Conservation (phyloP, 1,140 invertebrate species). For the Bombus fervidus region DNA sequence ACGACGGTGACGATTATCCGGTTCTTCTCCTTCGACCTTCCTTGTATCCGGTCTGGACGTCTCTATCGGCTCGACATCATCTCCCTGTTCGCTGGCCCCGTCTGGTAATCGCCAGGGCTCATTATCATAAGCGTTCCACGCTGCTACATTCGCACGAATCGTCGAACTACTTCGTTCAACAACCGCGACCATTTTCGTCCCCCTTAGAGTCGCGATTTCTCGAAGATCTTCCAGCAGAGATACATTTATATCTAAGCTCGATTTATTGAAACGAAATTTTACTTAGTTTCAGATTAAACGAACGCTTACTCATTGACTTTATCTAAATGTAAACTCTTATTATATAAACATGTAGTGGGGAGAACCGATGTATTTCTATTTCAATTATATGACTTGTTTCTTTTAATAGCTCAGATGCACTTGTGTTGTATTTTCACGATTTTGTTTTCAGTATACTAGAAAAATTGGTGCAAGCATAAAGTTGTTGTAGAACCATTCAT, state of each 20-base stretch:
- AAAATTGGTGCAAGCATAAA: no score
- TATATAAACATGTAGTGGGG: background rate
- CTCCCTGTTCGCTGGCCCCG: slow-evolving; percentile 59
- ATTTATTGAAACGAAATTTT: background rate
- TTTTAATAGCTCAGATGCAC: background rate
- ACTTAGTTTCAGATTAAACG: background rate
- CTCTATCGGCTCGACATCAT: slow-evolving; percentile 66
- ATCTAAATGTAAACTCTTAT: background rate
- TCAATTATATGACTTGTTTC: background rate
- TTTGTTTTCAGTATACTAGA: no score
- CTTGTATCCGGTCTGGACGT: slow-evolving; percentile 68
- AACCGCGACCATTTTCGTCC: background rate
- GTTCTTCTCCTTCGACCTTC: slow-evolving; percentile 66
- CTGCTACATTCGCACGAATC: slow-evolving; percentile 65
- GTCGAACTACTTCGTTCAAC: slow-evolving; percentile 45
- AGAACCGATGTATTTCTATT: background rate
- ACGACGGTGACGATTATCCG: slow-evolving; percentile 64
- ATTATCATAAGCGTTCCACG: slow-evolving; percentile 70
- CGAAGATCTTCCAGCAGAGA: background rate
- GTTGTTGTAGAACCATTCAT: no score
- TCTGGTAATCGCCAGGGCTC: slow-evolving; percentile 64
- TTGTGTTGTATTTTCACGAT: no score
- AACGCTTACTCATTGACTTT: background rate
- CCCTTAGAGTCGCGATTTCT: background rate
- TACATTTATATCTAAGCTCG: background rate